Conservation (phyloP, 2,888 invertebrate genomes). For the Catocala nupta region DNA sequence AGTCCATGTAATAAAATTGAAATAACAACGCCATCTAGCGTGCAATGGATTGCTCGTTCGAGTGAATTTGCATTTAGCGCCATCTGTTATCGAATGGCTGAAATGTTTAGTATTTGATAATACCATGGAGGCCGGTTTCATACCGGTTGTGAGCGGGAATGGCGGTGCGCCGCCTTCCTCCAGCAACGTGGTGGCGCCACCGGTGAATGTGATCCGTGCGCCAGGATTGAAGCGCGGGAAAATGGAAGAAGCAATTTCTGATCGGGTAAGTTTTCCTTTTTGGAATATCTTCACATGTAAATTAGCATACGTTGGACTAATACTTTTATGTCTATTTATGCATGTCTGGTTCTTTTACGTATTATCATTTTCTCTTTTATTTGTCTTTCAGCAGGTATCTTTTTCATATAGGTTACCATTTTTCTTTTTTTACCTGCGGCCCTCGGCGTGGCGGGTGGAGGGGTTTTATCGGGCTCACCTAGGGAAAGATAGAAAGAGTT, state of each 20-base stretch:
- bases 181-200: conserved; percentile 75
- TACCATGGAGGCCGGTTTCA: conserved; percentile 83
- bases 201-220: conserved; percentile 91
- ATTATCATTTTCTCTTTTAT: too few relatives aligned
- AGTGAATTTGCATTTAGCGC: conserved; percentile 55
- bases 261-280: conserved; percentile 89
- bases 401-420: too few relatives aligned
- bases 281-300: too few relatives aligned
- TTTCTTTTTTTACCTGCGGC: too few relatives aligned
- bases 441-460: too few relatives aligned
- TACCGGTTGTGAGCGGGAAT: conserved; percentile 70
- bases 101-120: conserved; percentile 61
- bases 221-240: conserved; percentile 93
- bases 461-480: too few relatives aligned
- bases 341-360: too few relatives aligned
- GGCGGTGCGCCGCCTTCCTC: conserved; percentile 63
- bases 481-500: too few relatives aligned
- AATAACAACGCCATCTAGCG: conserved; percentile 38
- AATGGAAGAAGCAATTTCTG: conserved; percentile 91
- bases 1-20: conserved; percentile 42
- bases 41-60: conserved; percentile 21
- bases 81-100: conserved; percentile 70
- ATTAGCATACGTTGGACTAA: too few relatives aligned
- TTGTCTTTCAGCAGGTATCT: too few relatives aligned
- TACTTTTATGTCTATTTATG: too few relatives aligned